phyloP scores from a whole-genome alignment of 2,797 vertebrate species.

The Chaetodon trifasciatus region DNA sequence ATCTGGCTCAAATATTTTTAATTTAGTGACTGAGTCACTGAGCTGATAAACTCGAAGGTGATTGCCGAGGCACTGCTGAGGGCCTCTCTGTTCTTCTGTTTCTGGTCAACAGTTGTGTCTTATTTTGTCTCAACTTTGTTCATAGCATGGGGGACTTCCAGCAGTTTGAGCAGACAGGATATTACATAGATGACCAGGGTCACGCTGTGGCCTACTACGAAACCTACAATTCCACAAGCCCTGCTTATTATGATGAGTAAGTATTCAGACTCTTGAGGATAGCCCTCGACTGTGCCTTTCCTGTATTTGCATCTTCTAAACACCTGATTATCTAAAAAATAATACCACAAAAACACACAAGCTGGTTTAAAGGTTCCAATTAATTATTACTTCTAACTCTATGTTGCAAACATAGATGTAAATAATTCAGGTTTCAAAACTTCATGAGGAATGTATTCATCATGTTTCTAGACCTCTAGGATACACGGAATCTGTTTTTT shows the following conservation, averaged over 20 bases:
- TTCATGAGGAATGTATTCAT: too few relatives aligned
- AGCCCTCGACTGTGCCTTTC: not conserved
- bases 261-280: not conserved
- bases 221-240: not conserved
- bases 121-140: not conserved
- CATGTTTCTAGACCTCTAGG: too few relatives aligned
- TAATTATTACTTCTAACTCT: too few relatives aligned
- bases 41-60: too few relatives aligned
- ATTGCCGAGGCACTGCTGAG: too few relatives aligned
- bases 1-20: too few relatives aligned
- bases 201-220: conserved; percentile 60
- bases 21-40: too few relatives aligned
- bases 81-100: not conserved
- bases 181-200: conserved; percentile 85
- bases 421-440: too few relatives aligned
- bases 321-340: not conserved
- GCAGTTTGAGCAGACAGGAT: conserved; percentile 87
- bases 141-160: conserved; percentile 88
- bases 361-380: too few relatives aligned
- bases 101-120: not conserved
- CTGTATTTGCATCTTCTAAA: not conserved
- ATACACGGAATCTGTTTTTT: too few relatives aligned
- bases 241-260: conserved; percentile 29
- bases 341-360: too few relatives aligned
- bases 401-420: too few relatives aligned